Percentiles rank a stretch among this genome's conserved stretches.
phyloP scores from a whole-genome alignment of 2,797 vertebrate genomes.

The Hybognathus amarus region DNA sequence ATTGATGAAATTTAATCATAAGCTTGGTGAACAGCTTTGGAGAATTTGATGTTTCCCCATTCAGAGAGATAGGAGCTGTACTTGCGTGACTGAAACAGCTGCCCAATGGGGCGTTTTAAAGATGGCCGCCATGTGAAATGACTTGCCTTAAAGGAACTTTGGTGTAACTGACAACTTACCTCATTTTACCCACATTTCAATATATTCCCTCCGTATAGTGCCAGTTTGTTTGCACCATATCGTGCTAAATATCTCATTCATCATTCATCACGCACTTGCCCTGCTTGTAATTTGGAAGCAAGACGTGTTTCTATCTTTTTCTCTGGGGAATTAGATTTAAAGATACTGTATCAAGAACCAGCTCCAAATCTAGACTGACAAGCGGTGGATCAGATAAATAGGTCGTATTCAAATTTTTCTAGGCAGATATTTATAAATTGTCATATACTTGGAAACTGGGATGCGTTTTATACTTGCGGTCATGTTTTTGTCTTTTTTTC shows the following conservation, averaged over 20 bases:
- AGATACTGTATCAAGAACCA: conserved; percentile 1
- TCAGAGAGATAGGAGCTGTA: not conserved
- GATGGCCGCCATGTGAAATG: not conserved
- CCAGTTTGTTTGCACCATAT: conserved; percentile 12
- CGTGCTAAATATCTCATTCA: conserved; percentile 48
- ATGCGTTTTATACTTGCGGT: not conserved
- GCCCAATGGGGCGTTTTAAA: not conserved
- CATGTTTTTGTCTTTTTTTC: not conserved
- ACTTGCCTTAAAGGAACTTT: not conserved
- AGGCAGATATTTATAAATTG: conserved; percentile 11
- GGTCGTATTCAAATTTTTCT: not conserved
- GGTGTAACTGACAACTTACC: not conserved
- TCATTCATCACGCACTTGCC: conserved; percentile 53
- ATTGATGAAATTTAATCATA: not conserved
- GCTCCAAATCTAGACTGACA: conserved; percentile 35
- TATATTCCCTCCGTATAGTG: not conserved
- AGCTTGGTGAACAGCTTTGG: not conserved
- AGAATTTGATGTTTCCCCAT: not conserved
- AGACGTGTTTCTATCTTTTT: not conserved
- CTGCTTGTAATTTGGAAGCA: conserved; percentile 27
- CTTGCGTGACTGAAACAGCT: not conserved
- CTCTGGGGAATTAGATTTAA: not conserved
- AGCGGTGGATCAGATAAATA: conserved; percentile 17
- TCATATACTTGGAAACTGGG: not conserved
- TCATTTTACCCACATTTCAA: not conserved